phyloP scores from a whole-genome alignment of 2,888 invertebrate genomes.

The Lutraria lutraria region DNA sequence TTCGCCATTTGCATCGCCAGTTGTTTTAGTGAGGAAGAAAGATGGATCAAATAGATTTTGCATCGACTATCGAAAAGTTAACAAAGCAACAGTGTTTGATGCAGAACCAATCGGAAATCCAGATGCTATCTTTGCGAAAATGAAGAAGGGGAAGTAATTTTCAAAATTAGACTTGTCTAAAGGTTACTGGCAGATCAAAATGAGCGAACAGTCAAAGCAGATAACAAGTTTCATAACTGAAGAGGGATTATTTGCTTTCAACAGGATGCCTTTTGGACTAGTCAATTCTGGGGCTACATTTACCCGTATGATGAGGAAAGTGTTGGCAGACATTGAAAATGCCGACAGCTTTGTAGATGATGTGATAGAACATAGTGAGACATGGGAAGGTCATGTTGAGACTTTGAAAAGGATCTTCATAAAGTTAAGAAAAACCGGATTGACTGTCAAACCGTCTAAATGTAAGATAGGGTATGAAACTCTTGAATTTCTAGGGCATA shows the following conservation, averaged over 20 bases:
- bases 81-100: slow-evolving; percentile 40
- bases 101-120: neutral
- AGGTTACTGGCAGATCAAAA: neutral
- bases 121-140: neutral
- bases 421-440: no score
- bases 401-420: no score
- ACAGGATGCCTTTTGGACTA: slow-evolving; percentile 55
- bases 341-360: no score
- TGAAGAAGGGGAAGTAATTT: neutral
- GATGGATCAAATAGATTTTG: slow-evolving; percentile 53
- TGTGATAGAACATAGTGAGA: no score
- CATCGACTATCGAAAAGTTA: slow-evolving; percentile 50
- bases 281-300: no score
- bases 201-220: neutral
- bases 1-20: slow-evolving; percentile 21
- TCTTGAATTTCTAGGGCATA: no score
- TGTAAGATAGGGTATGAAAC: no score
- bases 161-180: neutral
- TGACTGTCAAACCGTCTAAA: no score
- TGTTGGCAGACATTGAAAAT: no score
- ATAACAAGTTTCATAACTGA: slow-evolving; percentile 39
- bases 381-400: no score
- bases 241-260: slow-evolving; percentile 50
- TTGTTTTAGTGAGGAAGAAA: slow-evolving; percentile 47
- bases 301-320: no score